Percentiles rank a stretch among this genome's conserved stretches.
These are phyloP conservation scores for Machimus atricapillus DNA, from an alignment of 2,888 invertebrate genomes.

Conservation along the genomic window DNA sequence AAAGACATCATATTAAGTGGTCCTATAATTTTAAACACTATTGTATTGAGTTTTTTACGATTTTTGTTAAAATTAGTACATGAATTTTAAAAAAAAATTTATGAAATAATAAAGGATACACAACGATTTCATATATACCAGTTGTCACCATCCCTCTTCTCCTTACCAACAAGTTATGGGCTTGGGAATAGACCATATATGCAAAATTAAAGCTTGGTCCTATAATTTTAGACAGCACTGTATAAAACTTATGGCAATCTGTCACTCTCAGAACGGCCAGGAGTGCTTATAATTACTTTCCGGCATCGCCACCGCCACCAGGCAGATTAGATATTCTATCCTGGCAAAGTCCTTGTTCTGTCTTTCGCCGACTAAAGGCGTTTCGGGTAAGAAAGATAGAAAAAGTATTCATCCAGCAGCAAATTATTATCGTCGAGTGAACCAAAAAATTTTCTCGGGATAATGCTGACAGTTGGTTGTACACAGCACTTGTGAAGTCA, in stretches of 20 bases:
- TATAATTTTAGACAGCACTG: too few species aligned
- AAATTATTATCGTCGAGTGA: slow-evolving; percentile 33
- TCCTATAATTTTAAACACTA: too few species aligned
- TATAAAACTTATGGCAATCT: slow-evolving; percentile 27
- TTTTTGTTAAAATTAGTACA: too few species aligned
- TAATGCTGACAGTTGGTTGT: slow-evolving; percentile 38
- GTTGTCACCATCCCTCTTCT: too few species aligned
- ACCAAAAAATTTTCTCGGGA: slow-evolving; percentile 18
- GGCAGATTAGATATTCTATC: background rate
- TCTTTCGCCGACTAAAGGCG: background rate
- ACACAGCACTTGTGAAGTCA: slow-evolving; percentile 38
- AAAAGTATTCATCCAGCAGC: slow-evolving; percentile 31
- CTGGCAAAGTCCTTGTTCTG: background rate
- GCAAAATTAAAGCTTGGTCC: too few species aligned
- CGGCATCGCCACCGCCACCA: background rate
- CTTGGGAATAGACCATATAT: too few species aligned
- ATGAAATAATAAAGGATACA: too few species aligned
- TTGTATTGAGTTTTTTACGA: too few species aligned
- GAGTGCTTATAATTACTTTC: slow-evolving; percentile 35
- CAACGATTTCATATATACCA: too few species aligned
- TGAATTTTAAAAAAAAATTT: too few species aligned
- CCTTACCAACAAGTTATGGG: too few species aligned
- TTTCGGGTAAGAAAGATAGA: background rate
- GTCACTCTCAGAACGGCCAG: slow-evolving; percentile 5
- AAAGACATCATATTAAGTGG: too few species aligned